phyloP scores from a whole-genome alignment of 92 coral and sea anemone species.

The Pocillopora meandrina region DNA sequence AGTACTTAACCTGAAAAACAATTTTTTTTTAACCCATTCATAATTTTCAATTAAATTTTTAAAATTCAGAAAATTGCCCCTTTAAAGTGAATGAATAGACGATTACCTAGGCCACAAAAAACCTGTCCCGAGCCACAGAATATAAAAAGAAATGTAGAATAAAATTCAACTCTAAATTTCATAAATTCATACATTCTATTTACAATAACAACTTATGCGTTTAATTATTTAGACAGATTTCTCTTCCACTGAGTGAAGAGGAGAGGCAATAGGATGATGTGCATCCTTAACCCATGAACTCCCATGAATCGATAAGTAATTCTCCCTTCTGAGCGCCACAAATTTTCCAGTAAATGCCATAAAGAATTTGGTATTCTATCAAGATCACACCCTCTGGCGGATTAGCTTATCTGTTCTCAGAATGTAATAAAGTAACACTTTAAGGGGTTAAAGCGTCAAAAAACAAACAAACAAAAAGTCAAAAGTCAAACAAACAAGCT shows the following conservation, averaged over 20 bases:
- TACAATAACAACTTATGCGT: constrained; percentile 7
- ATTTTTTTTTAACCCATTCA: not conserved
- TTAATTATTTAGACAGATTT: constrained; percentile 5
- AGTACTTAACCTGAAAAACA: not conserved
- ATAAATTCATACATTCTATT: constrained; percentile 10
- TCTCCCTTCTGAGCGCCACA: no score
- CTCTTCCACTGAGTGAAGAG: not conserved
- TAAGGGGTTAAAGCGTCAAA: no score
- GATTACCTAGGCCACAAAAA: no score
- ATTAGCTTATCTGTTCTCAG: no score
- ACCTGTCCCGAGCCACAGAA: not conserved
- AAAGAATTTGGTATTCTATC: no score
- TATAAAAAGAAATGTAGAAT: not conserved
- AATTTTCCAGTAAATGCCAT: no score
- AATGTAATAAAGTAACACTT: no score
- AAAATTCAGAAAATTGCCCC: no score
- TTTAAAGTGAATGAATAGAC: no score
- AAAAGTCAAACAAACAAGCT: not conserved
- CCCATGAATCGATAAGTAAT: not conserved
- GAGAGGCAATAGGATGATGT: not conserved
- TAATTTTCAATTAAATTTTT: no score
- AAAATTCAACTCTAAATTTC: not conserved
- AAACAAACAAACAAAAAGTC: no score
- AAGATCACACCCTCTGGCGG: no score
- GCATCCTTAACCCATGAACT: not conserved